Base-by-base conservation (phyloP, 1,140 invertebrate species). In the Anoplolepis gracilipes region DNA sequence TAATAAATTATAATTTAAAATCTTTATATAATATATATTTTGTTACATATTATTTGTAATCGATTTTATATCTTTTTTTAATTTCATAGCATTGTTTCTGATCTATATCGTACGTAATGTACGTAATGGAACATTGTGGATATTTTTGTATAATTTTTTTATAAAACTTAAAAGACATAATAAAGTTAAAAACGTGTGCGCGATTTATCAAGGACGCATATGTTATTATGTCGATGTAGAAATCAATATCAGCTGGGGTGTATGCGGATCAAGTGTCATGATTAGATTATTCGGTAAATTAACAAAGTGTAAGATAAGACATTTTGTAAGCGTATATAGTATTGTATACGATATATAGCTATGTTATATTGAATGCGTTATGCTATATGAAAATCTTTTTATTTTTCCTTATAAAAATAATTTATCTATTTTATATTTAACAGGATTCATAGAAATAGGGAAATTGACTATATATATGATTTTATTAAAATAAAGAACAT, bases 231-330 rank as follows among this genome's bases (percentile, higher is more conserved):
- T 69, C 22, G 16, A 49, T n/a, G 30, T 55, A 22, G 30, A 72
- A 72, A 19, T 6, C 19, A 53, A n/a, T 57, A 73, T 57, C 49
- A 36, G 1, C 6, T 36, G 49, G n/a, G 30, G 5, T 73, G 53
- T 57, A 73, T 72, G 55, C 19, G 46, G 6, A 72, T 73, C 49
- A 30, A 22, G 30, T 72, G 46, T 73, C 70, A 73, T 73, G 70
- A 73, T 73, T 73, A 73, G 33, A 36, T 36, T 30, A 33, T 30
- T 11, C 19, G 49, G 25, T 16, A n/a, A 22, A 73, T 73, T 73
- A 53, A 53, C 46, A 19, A 2, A 53, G 33, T 1, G 19, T 30
- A 39, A 25, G 11, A 55, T 53, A 30, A 19, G n/a, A 72, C 28
- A 28, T 55, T n/a, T n/a, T 72, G 36, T 7, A 72, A 72, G 28